Base-by-base conservation (phyloP, 2,888 invertebrate genomes). In the Amorpha juglandis region DNA sequence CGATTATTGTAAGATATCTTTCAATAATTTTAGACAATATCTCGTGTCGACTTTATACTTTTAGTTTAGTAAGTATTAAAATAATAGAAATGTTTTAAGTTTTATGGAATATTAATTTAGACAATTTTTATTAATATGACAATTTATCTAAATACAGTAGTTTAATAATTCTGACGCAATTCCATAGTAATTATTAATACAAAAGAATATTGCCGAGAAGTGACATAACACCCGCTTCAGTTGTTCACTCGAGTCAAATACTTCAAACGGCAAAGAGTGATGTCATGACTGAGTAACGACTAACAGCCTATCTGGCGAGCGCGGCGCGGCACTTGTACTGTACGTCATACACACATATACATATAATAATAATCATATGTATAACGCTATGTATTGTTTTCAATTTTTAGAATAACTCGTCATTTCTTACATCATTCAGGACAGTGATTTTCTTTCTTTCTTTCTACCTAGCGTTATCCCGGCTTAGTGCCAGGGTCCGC, bases 281-380 rank as follows among this genome's bases (percentile, higher is more conserved):
- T 72, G 72, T 75, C 74, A 75, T 63, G 70, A 27, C 67, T 70
- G 72, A 70, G 69, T 71, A 72, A 72, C 69, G 72, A 70, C 68
- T 71, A 72, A 72, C 69, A 67, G 42, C 51, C 62, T 53, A 47
- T 51, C 67, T 19, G 42, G 16, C 1, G 42, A 14, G 45, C 11
- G 1, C 45, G 45, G 45, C 4, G 45, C 45, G 45, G 48, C 16
- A 47, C 16, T 48, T 9, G 64, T n/a, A n/a, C n/a, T n/a, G 19
- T 50, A 66, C 72, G 71, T 73, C 69, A 71, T 70, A 58, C 42
- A 55, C 66, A 55, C 69, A 66, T 69, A 69, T 68, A 65, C 1
- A 14, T 14, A 45, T 45, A 2, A 45, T 65, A 38, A 55, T 55
- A 35, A n/a, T 19, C 52, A 19, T 38, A 11, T 7, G 12, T 21